A percentile compares a stretch with the other conserved stretches of the same genome.
phyloP scores from a whole-genome alignment of 2,888 invertebrate species.

The Erebia ligea region DNA sequence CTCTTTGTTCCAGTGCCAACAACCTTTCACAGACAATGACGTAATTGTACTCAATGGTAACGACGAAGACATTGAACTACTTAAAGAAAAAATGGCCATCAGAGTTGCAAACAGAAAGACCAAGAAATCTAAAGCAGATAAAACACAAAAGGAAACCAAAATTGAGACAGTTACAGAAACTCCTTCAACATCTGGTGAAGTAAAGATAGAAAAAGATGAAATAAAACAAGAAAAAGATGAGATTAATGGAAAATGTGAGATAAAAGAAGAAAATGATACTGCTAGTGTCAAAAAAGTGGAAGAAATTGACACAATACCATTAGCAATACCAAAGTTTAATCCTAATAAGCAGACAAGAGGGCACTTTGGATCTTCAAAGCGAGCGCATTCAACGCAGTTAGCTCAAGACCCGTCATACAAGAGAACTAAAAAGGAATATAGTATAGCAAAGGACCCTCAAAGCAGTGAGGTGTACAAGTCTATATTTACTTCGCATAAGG shows the following conservation, averaged over 20 bases:
- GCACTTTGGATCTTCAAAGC: slow-evolving; percentile 73
- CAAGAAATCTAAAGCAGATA: slow-evolving; percentile 82
- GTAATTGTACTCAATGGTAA: slow-evolving; percentile 94
- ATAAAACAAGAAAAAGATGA: slow-evolving; percentile 54
- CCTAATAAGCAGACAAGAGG: slow-evolving; percentile 71
- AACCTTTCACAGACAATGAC: slow-evolving; percentile 89
- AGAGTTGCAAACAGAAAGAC: slow-evolving; percentile 87
- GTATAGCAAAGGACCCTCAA: slow-evolving; percentile 95
- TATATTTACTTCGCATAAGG: slow-evolving; percentile 95
- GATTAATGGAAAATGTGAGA: slow-evolving; percentile 68
- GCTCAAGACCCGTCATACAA: slow-evolving; percentile 87
- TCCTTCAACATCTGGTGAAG: slow-evolving; percentile 41
- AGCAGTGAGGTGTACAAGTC: slow-evolving; percentile 97
- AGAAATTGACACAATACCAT: slow-evolving; percentile 74
- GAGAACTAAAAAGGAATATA: slow-evolving; percentile 91
- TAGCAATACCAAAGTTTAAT: slow-evolving; percentile 73
- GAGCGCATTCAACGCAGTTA: slow-evolving; percentile 64
- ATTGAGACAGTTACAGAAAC: slow-evolving; percentile 48
- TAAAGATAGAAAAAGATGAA: slow-evolving; percentile 41
- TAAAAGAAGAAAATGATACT: slow-evolving; percentile 51
- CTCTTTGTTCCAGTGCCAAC: slow-evolving; percentile 85
- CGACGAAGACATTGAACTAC: slow-evolving; percentile 88
- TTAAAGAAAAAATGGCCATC: slow-evolving; percentile 86
- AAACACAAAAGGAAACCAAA: slow-evolving; percentile 55
- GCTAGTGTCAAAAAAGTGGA: slow-evolving; percentile 53